Evolutionary conservation across 2,113 vertebrate genomes (phyloP).

Genomic region (Tenrec ecaudatus): DNA sequence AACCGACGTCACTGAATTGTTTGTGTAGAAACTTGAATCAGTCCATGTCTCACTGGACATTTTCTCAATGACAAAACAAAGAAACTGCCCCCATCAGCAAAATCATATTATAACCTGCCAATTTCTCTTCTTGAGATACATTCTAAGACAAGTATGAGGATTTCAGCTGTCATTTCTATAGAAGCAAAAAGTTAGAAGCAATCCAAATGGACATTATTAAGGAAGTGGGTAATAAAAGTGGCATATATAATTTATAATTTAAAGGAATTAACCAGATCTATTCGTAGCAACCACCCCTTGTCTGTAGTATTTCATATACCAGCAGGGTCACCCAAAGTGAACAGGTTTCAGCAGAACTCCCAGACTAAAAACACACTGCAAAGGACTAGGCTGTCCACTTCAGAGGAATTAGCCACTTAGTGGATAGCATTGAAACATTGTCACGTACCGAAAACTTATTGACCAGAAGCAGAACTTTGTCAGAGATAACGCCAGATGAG

Average conservation of each 20-base stretch:
- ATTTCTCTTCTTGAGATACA: not conserved
- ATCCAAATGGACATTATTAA: not conserved
- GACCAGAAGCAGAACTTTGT: no score
- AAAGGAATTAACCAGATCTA: not conserved
- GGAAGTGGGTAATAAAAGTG: slow-evolving; percentile 17
- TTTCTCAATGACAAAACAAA: not conserved
- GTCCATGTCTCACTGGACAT: not conserved
- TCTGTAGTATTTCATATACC: no score
- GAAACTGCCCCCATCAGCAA: not conserved
- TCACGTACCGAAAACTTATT: no score
- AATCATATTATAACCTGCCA: not conserved
- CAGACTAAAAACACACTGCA: no score
- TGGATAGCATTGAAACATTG: no score
- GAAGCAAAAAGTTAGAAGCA: not conserved
- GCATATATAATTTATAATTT: not conserved
- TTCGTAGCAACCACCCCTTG: not conserved
- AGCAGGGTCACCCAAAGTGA: no score
- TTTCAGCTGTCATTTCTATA: not conserved
- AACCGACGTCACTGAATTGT: not conserved
- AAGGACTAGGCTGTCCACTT: no score
- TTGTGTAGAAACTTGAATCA: not conserved
- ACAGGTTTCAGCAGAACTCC: no score
- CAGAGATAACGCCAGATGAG: no score
- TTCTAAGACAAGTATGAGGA: not conserved
- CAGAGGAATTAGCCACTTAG: no score